Base-by-base conservation (phyloP, 2,797 vertebrate species). In the Trematomus bernacchii region DNA sequence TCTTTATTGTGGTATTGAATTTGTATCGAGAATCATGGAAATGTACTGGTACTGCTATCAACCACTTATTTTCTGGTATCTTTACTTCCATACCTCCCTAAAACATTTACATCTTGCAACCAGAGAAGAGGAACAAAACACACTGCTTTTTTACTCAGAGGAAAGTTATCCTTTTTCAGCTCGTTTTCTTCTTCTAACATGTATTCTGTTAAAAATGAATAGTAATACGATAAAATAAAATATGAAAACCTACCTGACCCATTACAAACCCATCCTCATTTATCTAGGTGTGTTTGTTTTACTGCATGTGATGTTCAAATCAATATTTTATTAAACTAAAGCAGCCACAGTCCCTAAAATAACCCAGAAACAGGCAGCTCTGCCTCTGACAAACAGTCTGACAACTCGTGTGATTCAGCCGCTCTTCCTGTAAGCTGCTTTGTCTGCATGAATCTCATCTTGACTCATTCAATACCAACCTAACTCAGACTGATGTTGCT, bases 351-450 rank as follows among this genome's bases (percentile, higher is more conserved):
- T 44, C 51, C 68, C 64, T 77, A 61, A 85, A 87, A 79, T 78
- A 76, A 77, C 64, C 77, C 78, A 23, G 19, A 66, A 71, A 68
- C 58, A 54, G 53, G 42, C 77, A 62, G 67, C 47, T n/a, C 61
- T 44, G 72, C 21, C 55, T 76, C 65, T 68, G 58, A 84, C 70
- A 66, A 66, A 79, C 68, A 30, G 53, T 19, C 68, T 81, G 82
- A 84, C 71, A 73, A 21, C 54, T 44, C 71, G 23, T 18, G 53
- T 88, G 84, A 91, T 78, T 90, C 82, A 84, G 72, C 71, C 44
- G 63, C 58, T 77, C 62, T 67, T 79, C 52, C 78, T 83, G 57
- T 79, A 65, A 42, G 69, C 73, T 54, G 18, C 52, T 59, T 79
- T 76, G 74, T 82, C 83, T 73, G 62, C 77, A 51, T 58, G 47